Conservation (phyloP, 2,113 vertebrate species). For the Cebidichthys violaceus region DNA sequence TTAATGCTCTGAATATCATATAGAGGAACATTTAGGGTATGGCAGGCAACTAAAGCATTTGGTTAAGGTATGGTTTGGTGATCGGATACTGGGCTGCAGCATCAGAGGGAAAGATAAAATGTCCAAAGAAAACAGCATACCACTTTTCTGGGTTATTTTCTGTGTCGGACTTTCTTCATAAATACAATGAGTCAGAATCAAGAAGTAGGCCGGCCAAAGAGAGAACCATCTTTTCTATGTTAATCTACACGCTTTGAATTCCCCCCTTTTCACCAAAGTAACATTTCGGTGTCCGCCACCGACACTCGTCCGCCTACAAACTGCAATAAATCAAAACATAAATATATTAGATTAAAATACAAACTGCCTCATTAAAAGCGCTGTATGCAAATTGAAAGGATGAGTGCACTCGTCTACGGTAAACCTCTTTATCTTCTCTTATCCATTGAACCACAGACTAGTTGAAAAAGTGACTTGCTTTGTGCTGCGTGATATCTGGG, state of each 20-base stretch:
- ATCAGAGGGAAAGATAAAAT: neutral
- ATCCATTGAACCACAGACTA: neutral
- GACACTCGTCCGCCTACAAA: neutral
- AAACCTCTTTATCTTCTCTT: neutral
- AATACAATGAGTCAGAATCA: neutral
- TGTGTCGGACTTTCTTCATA: neutral
- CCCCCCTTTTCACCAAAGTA: neutral
- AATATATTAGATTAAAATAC: conserved; percentile 11
- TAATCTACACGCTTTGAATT: neutral
- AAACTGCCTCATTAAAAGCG: conserved; percentile 4
- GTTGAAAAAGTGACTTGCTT: neutral
- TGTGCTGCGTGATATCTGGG: neutral
- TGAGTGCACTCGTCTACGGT: neutral
- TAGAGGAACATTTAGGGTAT: neutral
- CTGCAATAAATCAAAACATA: neutral
- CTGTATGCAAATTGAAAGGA: neutral
- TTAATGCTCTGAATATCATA: neutral
- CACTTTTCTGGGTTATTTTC: neutral
- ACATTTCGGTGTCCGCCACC: neutral
- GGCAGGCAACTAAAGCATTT: neutral
- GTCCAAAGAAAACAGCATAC: neutral
- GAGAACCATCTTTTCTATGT: neutral
- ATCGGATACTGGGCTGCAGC: neutral
- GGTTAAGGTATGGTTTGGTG: neutral
- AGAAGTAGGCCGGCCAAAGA: neutral